phyloP scores from a whole-genome alignment of 2,797 vertebrate species.

The Eulemur coronatus region DNA sequence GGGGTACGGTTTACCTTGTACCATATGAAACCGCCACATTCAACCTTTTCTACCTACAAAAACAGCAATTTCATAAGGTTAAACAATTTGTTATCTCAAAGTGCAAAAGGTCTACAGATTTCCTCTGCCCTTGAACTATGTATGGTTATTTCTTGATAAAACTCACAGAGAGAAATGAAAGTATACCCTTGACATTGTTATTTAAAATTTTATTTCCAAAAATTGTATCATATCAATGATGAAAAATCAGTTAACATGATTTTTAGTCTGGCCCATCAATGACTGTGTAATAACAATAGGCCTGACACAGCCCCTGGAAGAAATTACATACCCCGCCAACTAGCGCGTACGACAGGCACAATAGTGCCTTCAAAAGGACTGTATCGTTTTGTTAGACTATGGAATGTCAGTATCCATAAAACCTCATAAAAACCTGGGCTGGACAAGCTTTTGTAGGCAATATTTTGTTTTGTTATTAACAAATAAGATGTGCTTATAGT shows the following conservation, averaged over 20 bases:
- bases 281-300: neutral
- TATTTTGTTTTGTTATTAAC: neutral
- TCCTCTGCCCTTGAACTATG: neutral
- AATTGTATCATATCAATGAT: neutral
- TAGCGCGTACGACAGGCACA: neutral
- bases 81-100: conserved; percentile 38
- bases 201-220: neutral
- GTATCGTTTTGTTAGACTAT: neutral
- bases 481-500: neutral
- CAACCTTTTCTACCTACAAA: neutral
- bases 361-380: neutral
- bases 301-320: neutral
- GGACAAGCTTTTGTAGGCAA: neutral
- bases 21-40: neutral
- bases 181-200: neutral
- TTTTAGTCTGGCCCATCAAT: neutral
- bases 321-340: neutral
- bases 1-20: neutral
- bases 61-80: conserved; percentile 15
- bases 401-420: neutral
- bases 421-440: neutral
- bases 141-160: neutral
- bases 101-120: neutral
- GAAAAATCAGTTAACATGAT: neutral
- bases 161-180: neutral